Evolutionary conservation across 1,140 invertebrate species (phyloP), one percentile per base, ranked within the genome.

Genomic region (Drosophila arizonae): DNA sequence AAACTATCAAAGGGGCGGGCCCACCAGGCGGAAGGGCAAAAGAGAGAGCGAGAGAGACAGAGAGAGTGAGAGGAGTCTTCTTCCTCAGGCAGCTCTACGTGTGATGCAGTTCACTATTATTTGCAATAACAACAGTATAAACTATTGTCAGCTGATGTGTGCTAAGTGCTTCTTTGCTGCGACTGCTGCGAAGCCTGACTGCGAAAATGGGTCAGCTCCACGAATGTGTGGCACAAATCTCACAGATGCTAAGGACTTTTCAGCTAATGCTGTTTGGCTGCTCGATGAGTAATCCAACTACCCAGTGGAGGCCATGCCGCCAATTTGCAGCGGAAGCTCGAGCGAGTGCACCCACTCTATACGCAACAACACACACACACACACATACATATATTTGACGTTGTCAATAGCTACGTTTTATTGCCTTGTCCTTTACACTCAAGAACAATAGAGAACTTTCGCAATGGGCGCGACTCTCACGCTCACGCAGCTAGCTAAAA

Each of bases 321-420:
- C 79, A 82, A 81, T 81, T 81, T 81, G 75, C 72, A 78, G 64
- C 65, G 81, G 77, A 74, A 79, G 70, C 52, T 4, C 50, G 24
- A 15, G 21, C 21, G 21, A 24, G 21, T 3, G 21, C 1, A 0
- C 21, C 21, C 21, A 24, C 21, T 24, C 17, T 17, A 17, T 17
- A 17, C 17, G 1, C 17, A 17, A 0, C 0, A 0, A 24, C 3
- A 24, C 21, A 24, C 21, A 24, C 21, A 24, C 1, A 24, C 3
- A 24, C 1, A 24, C 2, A 24, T 24, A 24, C 0, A 46, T 77
- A 51, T 48, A 55, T 48, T 70, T 74, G 64, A 66, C 69, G 61
- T 60, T 86, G 77, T 81, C 82, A 87, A 87, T 79, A 74, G 76
- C 81, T 72, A 63, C 79, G 72, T 84, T 87, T 87, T 87, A 87